Evolutionary conservation across 2,113 vertebrate genomes (phyloP), one percentile per base, ranked within the genome.

Genomic region (Dunckerocampus dactyliophorus): DNA sequence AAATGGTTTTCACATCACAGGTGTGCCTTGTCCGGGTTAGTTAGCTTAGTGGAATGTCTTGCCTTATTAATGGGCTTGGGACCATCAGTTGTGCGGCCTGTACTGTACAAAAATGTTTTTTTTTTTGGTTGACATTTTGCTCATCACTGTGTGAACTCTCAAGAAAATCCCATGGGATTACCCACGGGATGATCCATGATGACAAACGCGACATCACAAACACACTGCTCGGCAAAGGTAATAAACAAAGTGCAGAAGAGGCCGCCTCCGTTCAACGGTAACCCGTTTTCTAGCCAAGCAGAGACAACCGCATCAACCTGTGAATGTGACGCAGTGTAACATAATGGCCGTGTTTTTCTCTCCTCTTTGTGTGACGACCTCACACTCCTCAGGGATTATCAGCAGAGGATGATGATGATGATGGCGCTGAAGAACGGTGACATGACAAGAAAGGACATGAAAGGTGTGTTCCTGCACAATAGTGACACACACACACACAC

Each of bases 361-460:
- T 54, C 5, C 5, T 52, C 47, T 59, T 45, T 46, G 39, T 47
- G 71, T 31, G 24, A 67, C 19, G 19, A n/a, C 46, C 42, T 67
- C 0, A 1, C 50, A 34, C 51, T 69, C 37, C 15, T 28, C n/a
- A 21, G 47, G 12, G 11, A 19, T 49, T 49, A 42, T 3, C 10
- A 34, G 45, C 9, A 60, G 9, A 65, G 34, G 20, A 31, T 8
- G 46, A 49, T 42, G 39, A 42, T 34, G 31, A 5, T 42, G 24
- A 51, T 57, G n/a, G n/a, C n/a, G n/a, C n/a, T n/a, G 17, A 53
- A 60, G 17, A 34, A 62, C 50, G 3, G n/a, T 16, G 59, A 48
- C 15, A 66, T 16, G 59, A 48, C 15, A 66, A 49, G 54, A 56
- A 34, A 72, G 13, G 31, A 79, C 61, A 74, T 82, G 71, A 84